These are phyloP conservation scores for Lagodon rhomboides DNA, from an alignment of 2,797 vertebrate genomes.

Conservation along the genomic window DNA sequence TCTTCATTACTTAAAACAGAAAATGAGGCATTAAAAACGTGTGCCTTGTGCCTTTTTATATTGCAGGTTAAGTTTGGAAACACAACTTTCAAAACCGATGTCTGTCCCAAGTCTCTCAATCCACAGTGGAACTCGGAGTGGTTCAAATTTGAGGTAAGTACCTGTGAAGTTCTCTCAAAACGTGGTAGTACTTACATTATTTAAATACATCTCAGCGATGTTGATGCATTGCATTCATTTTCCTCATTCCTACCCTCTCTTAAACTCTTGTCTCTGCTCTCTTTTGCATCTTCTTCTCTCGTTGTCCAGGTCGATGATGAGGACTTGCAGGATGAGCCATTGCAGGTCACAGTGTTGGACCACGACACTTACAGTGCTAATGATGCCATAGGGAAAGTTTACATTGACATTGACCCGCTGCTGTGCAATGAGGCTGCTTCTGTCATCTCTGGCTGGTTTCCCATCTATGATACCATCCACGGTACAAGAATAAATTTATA, in stretches of 20 bases:
- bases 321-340: constrained; percentile 96
- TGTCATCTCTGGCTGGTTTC: constrained; percentile 98
- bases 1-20: not conserved
- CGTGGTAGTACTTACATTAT: fast-evolving
- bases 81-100: constrained; percentile 98
- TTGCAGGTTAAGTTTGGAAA: constrained; percentile 98
- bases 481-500: constrained; percentile 79
- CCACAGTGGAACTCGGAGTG: constrained; percentile 99
- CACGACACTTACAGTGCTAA: constrained; percentile 99
- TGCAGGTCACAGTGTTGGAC: constrained; percentile 98
- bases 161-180: not conserved
- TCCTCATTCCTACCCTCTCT: not conserved
- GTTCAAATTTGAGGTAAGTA: constrained; percentile 98
- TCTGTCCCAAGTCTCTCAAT: constrained; percentile 97
- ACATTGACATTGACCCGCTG: constrained; percentile 98
- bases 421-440: constrained; percentile 96
- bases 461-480: constrained; percentile 98
- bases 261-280: not conserved
- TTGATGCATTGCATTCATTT: not conserved
- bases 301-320: constrained; percentile 94
- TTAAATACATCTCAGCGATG: not conserved
- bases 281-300: not conserved
- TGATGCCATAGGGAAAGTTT: constrained; percentile 98
- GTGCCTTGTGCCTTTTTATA: constrained; percentile 9
- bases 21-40: not conserved